phyloP scores from a whole-genome alignment of 2,797 vertebrate species.

The Anolis apletophallus region DNA sequence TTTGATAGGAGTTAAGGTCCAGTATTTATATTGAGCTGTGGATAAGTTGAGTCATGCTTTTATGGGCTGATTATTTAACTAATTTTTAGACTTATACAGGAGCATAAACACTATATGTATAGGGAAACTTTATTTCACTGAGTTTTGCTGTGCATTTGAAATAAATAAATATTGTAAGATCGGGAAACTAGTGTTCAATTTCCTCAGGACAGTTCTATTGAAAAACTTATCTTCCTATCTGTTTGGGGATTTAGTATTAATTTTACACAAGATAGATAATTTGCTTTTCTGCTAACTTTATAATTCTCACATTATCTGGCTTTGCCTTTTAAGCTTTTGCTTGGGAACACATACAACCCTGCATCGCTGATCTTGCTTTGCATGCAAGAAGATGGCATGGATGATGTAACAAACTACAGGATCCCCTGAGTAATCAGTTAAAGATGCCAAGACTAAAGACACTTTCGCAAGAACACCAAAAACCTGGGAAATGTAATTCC shows the following conservation, averaged over 20 bases:
- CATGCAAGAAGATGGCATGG: background rate
- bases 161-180: background rate
- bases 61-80: too few species aligned
- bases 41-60: too few species aligned
- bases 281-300: background rate
- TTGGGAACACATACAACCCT: background rate
- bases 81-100: too few species aligned
- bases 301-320: background rate
- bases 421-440: background rate
- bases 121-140: background rate
- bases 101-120: background rate
- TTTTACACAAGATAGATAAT: background rate
- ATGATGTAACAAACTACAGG: background rate
- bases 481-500: background rate
- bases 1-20: too few species aligned
- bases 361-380: background rate
- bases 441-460: background rate
- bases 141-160: background rate
- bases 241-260: background rate
- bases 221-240: background rate
- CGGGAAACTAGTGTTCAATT: background rate
- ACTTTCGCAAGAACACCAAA: background rate
- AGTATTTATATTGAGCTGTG: too few species aligned
- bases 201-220: background rate
- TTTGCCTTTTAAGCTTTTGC: conserved; percentile 6